Base-by-base conservation (phyloP, 37 sponge, comb jelly and placozoan species). In the Amphimedon queenslandica region DNA sequence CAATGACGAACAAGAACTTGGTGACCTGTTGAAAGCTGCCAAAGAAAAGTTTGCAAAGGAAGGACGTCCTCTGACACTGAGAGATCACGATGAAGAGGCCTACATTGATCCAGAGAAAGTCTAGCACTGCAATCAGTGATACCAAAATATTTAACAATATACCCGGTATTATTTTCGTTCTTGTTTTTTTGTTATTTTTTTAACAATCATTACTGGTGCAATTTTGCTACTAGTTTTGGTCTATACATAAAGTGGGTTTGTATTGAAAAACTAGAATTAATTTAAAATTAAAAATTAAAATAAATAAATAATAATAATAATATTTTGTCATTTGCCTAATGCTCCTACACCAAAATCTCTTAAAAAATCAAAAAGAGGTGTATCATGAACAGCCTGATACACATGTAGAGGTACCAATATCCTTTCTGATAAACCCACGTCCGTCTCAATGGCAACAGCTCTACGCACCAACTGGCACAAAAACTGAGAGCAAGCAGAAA, bases 331-430 rank as follows among this genome's bases (percentile, higher is more conserved):
- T n/a, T n/a, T n/a, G n/a, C n/a, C n/a, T n/a, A n/a, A n/a, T n/a
- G n/a, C n/a, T 18, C 53, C 61, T n/a, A 60, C 5, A 6, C 80
- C 64, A 21, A 34, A 42, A 66, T 80, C 76, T 2, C 81, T 87
- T 33, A 87, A 70, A 43, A 87, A 80, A 70, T 87, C 87, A 64
- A 80, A 80, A 0, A 27, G 33, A 33, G 74, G 72, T 20, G 75
- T 41, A 34, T 70, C 64, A 25, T 53, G 53, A 11, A 87, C 25
- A 3, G 87, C 87, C 38, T 34, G 64, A 34, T 72, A 67, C 34
- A 87, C 21, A 31, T 87, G 87, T 0, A 66, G 57, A 2, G 87
- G 81, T 0, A 71, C 57, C 0, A 84, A 32, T 29, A 77, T 30
- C 23, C 79, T 47, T 47, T 84, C 85, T 30, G 66, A 40, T 11